Evolutionary conservation across 2,888 invertebrate genomes (phyloP).

Genomic region (Epistrophella euchroma): DNA sequence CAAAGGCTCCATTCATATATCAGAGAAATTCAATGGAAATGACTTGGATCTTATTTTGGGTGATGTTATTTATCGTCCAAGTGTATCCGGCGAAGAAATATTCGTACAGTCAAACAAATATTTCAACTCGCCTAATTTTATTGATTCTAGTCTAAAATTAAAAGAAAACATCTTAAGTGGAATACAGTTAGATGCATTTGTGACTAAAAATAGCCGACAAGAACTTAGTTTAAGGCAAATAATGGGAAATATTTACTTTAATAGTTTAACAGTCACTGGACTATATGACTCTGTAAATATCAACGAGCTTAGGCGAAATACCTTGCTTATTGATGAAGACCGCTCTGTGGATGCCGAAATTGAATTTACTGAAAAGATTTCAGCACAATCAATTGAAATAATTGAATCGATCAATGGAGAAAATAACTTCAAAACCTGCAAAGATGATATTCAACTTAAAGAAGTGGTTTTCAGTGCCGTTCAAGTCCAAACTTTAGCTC

Average conservation of each 20-base stretch:
- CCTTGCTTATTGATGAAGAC: conserved; percentile 83
- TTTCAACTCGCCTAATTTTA: conserved; percentile 83
- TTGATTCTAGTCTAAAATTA: conserved; percentile 82
- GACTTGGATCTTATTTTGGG: conserved; percentile 82
- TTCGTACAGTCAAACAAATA: conserved; percentile 84
- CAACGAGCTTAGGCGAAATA: conserved; percentile 82
- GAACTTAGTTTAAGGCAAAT: conserved; percentile 82
- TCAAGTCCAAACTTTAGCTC: conserved; percentile 78
- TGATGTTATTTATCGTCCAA: conserved; percentile 84
- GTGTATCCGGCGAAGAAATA: conserved; percentile 80
- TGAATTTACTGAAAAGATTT: conserved; percentile 79
- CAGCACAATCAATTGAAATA: conserved; percentile 80
- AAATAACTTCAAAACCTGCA: conserved; percentile 78
- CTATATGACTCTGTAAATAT: conserved; percentile 84
- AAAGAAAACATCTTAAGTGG: conserved; percentile 83
- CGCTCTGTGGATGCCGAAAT: conserved; percentile 82
- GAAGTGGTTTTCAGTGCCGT: conserved; percentile 79
- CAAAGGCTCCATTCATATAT: conserved; percentile 84
- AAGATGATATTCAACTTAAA: conserved; percentile 80
- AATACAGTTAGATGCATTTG: conserved; percentile 83
- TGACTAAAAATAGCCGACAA: conserved; percentile 85
- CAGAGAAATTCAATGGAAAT: conserved; percentile 83
- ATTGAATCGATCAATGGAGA: conserved; percentile 82
- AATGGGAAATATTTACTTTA: conserved; percentile 84
- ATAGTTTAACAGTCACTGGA: conserved; percentile 83